phyloP scores from a whole-genome alignment of 2,797 vertebrate genomes.

The Amniataba percoides region DNA sequence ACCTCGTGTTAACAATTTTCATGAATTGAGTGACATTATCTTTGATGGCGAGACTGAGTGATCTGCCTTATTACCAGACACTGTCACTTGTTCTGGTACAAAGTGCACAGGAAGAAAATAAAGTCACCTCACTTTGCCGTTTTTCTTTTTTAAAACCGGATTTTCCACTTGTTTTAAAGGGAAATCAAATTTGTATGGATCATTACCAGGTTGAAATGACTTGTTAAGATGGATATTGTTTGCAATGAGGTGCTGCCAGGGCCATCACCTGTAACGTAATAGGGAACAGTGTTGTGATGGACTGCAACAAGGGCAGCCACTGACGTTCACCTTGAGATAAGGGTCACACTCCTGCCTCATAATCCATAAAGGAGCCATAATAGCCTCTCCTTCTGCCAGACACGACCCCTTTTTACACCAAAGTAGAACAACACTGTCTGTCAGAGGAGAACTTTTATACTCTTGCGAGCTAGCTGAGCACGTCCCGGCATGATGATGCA shows the following conservation, averaged over 20 bases:
- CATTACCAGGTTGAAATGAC: constrained; percentile 50
- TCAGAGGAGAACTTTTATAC: constrained; percentile 45
- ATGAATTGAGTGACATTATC: constrained; percentile 20
- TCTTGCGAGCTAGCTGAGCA: constrained; percentile 45
- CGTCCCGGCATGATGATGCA: no score
- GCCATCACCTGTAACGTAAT: constrained; percentile 69
- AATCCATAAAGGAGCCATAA: constrained; percentile 83
- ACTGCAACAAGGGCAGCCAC: constrained; percentile 70
- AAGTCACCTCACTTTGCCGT: constrained; percentile 26
- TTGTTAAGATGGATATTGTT: constrained; percentile 66
- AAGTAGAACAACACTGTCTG: constrained; percentile 69
- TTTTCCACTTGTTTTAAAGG: constrained; percentile 48
- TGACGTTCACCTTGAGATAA: constrained; percentile 83
- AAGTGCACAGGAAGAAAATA: constrained; percentile 14
- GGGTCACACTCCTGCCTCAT: constrained; percentile 77
- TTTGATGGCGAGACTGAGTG: background rate
- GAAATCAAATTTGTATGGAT: constrained; percentile 51
- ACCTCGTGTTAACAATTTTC: constrained; percentile 23
- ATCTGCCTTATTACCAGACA: constrained; percentile 15
- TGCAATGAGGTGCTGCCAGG: constrained; percentile 54
- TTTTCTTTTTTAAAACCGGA: background rate
- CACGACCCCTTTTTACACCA: constrained; percentile 69
- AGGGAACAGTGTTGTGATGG: constrained; percentile 73
- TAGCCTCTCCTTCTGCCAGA: constrained; percentile 73
- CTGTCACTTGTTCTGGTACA: background rate